Conservation (phyloP, 2,797 vertebrate species). For the Dermochelys coriacea region DNA sequence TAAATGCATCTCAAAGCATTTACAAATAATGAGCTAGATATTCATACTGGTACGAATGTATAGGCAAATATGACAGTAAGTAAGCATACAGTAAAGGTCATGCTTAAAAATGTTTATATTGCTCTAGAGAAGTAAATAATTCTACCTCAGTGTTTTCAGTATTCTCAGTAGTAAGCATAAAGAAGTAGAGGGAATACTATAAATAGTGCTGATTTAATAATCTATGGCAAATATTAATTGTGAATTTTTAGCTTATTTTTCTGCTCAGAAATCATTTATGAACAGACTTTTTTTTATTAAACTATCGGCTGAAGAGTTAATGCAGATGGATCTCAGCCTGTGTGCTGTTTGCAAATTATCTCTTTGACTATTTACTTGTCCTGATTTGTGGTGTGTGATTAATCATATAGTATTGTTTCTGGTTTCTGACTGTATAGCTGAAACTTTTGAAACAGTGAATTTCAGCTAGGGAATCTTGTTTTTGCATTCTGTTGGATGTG, state of each 20-base stretch:
- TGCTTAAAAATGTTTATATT: not conserved
- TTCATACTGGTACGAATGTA: not conserved
- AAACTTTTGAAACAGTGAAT: not conserved
- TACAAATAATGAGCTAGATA: not conserved
- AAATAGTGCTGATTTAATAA: not conserved
- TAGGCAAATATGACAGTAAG: not conserved
- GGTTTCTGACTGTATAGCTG: not conserved
- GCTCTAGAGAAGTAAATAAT: not conserved
- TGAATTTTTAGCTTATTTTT: not conserved
- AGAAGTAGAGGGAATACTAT: not conserved
- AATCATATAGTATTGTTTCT: not conserved
- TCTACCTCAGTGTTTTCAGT: not conserved
- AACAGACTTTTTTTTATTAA: not conserved
- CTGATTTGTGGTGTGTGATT: not conserved
- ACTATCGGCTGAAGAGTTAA: not conserved
- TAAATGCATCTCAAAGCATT: not conserved
- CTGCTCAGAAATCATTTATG: not conserved
- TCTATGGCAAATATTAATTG: not conserved
- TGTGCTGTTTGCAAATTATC: not conserved
- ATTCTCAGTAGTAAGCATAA: not conserved
- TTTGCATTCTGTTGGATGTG: not conserved
- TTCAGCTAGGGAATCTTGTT: not conserved
- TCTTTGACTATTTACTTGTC: not conserved
- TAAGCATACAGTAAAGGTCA: not conserved
- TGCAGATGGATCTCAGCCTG: not conserved